Percentiles rank a stretch among this genome's conserved stretches.
Conservation (phyloP, 1,140 invertebrate genomes). For the Zaprionus inermis region DNA sequence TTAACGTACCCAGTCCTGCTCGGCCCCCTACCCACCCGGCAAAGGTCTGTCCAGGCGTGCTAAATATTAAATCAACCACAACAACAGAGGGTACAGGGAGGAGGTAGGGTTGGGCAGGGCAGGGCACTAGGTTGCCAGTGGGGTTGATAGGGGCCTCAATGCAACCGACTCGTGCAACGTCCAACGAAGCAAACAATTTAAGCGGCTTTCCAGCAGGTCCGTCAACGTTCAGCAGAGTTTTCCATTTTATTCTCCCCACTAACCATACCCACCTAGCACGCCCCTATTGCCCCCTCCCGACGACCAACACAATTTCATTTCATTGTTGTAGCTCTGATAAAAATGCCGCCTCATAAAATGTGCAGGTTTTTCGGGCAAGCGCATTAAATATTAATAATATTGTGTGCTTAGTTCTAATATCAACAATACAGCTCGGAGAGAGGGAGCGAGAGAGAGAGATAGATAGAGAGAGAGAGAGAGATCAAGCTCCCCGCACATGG, state of each 20-base stretch:
- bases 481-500: no score
- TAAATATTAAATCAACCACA: constrained; percentile 77
- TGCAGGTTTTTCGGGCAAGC: constrained; percentile 39
- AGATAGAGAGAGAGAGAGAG: no score
- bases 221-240: constrained; percentile 59
- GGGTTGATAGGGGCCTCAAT: background rate
- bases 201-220: constrained; percentile 73
- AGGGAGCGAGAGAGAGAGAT: no score
- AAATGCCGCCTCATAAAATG: constrained; percentile 54
- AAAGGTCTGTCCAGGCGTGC: constrained; percentile 65
- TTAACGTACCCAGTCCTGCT: no score
- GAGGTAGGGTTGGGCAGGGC: background rate
- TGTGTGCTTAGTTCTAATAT: constrained; percentile 72
- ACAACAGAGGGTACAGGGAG: constrained; percentile 5
- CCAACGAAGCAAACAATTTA: constrained; percentile 67
- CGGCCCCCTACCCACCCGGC: background rate
- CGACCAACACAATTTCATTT: background rate
- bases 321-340: constrained; percentile 45
- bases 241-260: background rate
- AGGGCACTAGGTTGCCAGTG: no score
- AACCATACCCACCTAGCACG: background rate
- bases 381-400: constrained; percentile 80
- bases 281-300: background rate
- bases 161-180: constrained; percentile 28
- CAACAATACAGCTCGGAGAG: constrained; percentile 33